These are phyloP conservation scores for Siniperca knerii DNA, from an alignment of 2,113 vertebrate genomes.

Conservation along the genomic window DNA sequence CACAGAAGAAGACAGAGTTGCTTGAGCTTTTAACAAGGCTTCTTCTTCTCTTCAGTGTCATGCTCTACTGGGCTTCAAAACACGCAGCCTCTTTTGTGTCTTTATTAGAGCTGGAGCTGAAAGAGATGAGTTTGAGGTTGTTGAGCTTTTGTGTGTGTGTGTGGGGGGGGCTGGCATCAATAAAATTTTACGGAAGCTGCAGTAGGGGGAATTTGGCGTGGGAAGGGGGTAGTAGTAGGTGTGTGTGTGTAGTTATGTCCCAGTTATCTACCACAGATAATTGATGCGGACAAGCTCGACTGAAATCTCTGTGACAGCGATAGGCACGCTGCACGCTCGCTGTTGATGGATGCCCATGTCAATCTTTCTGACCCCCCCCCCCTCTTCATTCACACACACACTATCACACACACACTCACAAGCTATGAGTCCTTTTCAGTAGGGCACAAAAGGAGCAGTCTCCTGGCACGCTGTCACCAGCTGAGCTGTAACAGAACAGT, in stretches of 20 bases:
- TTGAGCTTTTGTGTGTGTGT: constrained; percentile 38
- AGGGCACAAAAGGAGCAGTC: constrained; percentile 74
- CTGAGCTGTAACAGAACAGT: constrained; percentile 60
- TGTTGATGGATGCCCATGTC: constrained; percentile 76
- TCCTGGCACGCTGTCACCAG: constrained; percentile 59
- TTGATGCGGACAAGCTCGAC: constrained; percentile 73
- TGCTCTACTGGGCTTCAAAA: constrained; percentile 76
- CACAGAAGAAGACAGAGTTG: constrained; percentile 64
- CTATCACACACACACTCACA: constrained; percentile 21
- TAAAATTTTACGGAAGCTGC: constrained; percentile 18
- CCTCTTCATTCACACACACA: constrained; percentile 14
- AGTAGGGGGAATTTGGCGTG: constrained; percentile 24
- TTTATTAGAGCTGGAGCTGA: constrained; percentile 63
- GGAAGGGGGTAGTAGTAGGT: not conserved
- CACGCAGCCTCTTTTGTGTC: constrained; percentile 69
- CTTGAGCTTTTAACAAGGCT: constrained; percentile 75
- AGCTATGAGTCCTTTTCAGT: constrained; percentile 51
- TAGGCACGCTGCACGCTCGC: constrained; percentile 43
- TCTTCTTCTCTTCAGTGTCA: constrained; percentile 70
- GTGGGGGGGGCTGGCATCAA: constrained; percentile 23
- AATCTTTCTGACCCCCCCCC: constrained; percentile 56
- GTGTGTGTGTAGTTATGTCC: constrained; percentile 41
- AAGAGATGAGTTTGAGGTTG: constrained; percentile 55
- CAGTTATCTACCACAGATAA: constrained; percentile 72
- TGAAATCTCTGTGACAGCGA: constrained; percentile 76